Percentiles rank a stretch among this genome's conserved stretches.
These are phyloP conservation scores for Calameuta filiformis DNA, from an alignment of 2,888 invertebrate genomes.

Conservation along the genomic window DNA sequence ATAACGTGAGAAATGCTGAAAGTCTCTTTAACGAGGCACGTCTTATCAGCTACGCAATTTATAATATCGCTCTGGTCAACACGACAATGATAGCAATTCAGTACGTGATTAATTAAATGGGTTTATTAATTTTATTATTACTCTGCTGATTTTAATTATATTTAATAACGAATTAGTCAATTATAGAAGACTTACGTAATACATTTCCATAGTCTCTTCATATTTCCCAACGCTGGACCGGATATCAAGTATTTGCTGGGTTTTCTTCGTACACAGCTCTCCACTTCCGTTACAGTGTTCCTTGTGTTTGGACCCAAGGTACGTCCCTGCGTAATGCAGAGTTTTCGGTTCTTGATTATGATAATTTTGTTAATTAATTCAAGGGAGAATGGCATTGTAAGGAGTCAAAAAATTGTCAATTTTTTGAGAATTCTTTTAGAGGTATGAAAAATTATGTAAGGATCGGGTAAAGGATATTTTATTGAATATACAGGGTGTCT, in stretches of 20 bases:
- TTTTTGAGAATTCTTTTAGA: no score
- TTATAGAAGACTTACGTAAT: not conserved
- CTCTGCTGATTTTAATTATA: not conserved
- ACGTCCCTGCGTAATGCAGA: slow-evolving; percentile 34
- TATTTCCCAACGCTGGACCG: slow-evolving; percentile 88
- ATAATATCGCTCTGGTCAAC: slow-evolving; percentile 94
- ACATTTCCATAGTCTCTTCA: slow-evolving; percentile 76
- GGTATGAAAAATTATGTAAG: no score
- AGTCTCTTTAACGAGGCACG: slow-evolving; percentile 93
- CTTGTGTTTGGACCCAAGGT: slow-evolving; percentile 90
- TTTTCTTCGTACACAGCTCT: slow-evolving; percentile 91
- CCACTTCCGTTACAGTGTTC: slow-evolving; percentile 87
- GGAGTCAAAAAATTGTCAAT: no score
- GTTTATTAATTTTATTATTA: slow-evolving; percentile 5
- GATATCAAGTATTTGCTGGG: slow-evolving; percentile 93
- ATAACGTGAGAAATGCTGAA: slow-evolving; percentile 89
- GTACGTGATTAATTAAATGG: slow-evolving; percentile 72
- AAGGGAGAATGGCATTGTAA: no score
- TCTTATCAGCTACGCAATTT: slow-evolving; percentile 93
- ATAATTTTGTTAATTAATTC: not conserved
- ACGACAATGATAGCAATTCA: slow-evolving; percentile 92
- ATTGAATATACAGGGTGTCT: no score
- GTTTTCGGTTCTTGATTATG: slow-evolving; percentile 16
- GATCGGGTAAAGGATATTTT: no score
- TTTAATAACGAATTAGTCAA: not conserved